These are phyloP conservation scores for Varanus salvator DNA, from an alignment of 2,113 vertebrate species.

Conservation along the genomic window DNA sequence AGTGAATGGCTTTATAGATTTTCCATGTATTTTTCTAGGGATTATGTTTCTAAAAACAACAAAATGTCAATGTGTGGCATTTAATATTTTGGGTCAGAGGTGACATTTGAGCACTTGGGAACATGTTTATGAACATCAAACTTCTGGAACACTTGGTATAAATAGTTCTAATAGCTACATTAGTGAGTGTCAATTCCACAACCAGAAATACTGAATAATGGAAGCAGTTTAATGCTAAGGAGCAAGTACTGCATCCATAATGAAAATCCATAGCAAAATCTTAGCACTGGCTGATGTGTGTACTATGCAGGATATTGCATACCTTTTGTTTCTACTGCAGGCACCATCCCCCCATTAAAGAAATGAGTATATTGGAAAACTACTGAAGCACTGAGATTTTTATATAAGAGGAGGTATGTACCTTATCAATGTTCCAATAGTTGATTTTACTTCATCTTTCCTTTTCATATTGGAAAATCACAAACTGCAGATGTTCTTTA, in stretches of 20 bases:
- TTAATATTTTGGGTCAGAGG: conserved; percentile 44
- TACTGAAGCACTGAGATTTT: conserved; percentile 60
- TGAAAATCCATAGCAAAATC: background rate
- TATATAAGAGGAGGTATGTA: conserved; percentile 51
- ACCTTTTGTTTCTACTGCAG: conserved; percentile 2
- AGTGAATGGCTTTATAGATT: conserved; percentile 65
- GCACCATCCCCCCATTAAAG: background rate
- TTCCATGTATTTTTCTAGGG: conserved; percentile 54
- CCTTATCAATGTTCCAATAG: conserved; percentile 72
- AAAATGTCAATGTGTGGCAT: conserved; percentile 52
- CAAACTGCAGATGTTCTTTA: conserved; percentile 69
- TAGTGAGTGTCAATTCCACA: background rate
- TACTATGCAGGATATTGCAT: conserved; percentile 35
- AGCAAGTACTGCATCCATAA: accelerated
- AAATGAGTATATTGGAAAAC: conserved; percentile 58
- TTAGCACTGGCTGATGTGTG: background rate
- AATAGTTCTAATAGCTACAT: background rate
- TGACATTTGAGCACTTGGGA: conserved; percentile 11
- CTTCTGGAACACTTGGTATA: background rate
- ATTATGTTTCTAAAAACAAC: conserved; percentile 58
- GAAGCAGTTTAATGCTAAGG: conserved; percentile 7
- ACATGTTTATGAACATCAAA: background rate
- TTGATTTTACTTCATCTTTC: conserved; percentile 59
- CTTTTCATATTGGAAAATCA: conserved; percentile 65
- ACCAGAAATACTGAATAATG: background rate